A percentile compares a stretch with the other conserved stretches of the same genome.
Conservation (phyloP, 2,797 vertebrate genomes). For the Trachops cirrhosus region DNA sequence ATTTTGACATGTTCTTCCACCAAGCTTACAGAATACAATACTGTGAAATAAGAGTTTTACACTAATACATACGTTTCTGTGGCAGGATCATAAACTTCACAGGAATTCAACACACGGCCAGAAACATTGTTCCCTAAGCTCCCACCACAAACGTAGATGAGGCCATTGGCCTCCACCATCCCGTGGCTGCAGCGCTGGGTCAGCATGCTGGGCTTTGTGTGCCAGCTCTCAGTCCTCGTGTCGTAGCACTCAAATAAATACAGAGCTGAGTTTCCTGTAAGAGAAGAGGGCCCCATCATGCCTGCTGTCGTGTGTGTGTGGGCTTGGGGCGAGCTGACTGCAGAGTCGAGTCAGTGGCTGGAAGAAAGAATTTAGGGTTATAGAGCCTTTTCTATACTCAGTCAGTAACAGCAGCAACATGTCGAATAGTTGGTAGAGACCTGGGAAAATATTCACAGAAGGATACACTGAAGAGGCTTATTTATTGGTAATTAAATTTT, state of each 20-base stretch:
- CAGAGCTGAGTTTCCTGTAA: conserved; percentile 93
- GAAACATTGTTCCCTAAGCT: conserved; percentile 97
- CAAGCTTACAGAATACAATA: neutral
- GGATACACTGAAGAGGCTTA: neutral
- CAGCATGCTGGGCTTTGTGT: conserved; percentile 96
- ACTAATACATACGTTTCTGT: conserved; percentile 91
- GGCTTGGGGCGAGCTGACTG: neutral
- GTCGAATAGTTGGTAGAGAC: neutral
- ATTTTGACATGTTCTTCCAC: neutral
- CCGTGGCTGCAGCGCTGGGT: conserved; percentile 97
- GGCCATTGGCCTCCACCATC: conserved; percentile 93
- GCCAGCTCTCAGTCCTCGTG: conserved; percentile 96
- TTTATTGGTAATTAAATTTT: neutral
- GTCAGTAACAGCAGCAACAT: neutral
- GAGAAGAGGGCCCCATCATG: conserved; percentile 8
- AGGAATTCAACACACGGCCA: conserved; percentile 94
- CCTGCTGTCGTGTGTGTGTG: neutral
- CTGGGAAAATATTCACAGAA: conserved; percentile 32
- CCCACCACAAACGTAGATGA: conserved; percentile 97
- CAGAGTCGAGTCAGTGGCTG: neutral
- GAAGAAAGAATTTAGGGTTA: neutral
- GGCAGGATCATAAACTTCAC: conserved; percentile 95
- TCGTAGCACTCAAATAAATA: conserved; percentile 98
- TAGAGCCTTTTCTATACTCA: neutral
- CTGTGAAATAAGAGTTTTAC: neutral